Conservation (phyloP, 1,140 invertebrate species). For the Tetramorium simillimum region DNA sequence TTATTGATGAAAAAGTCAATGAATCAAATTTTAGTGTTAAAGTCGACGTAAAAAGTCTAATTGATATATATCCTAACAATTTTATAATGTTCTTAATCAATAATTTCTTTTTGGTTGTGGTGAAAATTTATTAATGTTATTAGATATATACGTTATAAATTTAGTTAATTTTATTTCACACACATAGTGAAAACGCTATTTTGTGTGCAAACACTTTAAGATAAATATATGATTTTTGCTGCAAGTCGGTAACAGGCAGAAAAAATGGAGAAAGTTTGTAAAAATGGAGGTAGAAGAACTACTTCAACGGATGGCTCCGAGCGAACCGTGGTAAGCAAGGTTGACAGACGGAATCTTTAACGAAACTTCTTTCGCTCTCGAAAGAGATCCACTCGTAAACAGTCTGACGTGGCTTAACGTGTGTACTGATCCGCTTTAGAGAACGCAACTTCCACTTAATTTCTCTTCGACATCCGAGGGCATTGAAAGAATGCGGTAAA, state of each 20-base stretch:
- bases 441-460: slow-evolving; percentile 46
- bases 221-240: slow-evolving; percentile 29
- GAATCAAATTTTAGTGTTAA: too few species aligned
- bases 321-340: slow-evolving; percentile 10
- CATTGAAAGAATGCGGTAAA: slow-evolving; percentile 14
- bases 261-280: slow-evolving; percentile 24
- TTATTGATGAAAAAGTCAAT: background rate
- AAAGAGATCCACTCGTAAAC: slow-evolving; percentile 56
- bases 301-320: slow-evolving; percentile 6
- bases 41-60: background rate
- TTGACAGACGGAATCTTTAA: slow-evolving; percentile 65
- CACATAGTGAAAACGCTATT: background rate
- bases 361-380: slow-evolving; percentile 50
- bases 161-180: background rate
- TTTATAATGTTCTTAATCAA: background rate
- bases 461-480: slow-evolving; percentile 31
- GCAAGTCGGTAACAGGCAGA: background rate
- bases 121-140: background rate
- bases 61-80: background rate
- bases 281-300: background rate
- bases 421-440: slow-evolving; percentile 57
- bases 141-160: background rate
- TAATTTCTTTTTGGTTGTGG: background rate
- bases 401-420: slow-evolving; percentile 37
- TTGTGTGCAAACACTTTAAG: background rate